These are phyloP conservation scores for Cyclargus thomasi DNA, from an alignment of 1,140 invertebrate genomes.

Conservation along the genomic window DNA sequence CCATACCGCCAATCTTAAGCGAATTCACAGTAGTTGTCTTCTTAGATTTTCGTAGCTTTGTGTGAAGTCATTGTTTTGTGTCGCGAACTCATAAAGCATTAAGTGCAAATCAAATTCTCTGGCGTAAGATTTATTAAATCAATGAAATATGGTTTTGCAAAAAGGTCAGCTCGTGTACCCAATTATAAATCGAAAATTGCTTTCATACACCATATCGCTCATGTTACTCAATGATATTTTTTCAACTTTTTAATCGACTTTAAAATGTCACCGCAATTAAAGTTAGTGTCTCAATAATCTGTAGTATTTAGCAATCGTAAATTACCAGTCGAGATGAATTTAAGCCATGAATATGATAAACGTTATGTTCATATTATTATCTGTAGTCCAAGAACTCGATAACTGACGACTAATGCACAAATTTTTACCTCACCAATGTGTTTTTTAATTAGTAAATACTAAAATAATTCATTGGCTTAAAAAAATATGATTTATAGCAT, in stretches of 20 bases:
- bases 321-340: constrained; percentile 21
- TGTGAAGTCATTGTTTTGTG: background rate
- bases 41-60: background rate
- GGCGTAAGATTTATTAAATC: background rate
- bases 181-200: background rate
- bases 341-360: constrained; percentile 20
- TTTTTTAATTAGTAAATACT: no score
- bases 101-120: background rate
- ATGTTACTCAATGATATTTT: constrained; percentile 2
- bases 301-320: constrained; percentile 25
- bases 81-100: background rate
- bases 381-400: background rate
- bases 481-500: no score
- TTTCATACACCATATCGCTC: constrained; percentile 5
- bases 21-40: no score
- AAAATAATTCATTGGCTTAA: no score
- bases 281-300: constrained; percentile 19
- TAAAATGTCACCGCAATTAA: constrained; percentile 18
- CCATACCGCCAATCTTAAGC: no score
- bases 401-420: background rate
- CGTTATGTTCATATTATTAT: constrained; percentile 10
- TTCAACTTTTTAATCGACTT: constrained; percentile 15
- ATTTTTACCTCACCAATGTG: no score
- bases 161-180: background rate
- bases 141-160: background rate